Evolutionary conservation across 2,888 invertebrate species (phyloP).

Genomic region (Ashinkailepas kermadecensis): DNA sequence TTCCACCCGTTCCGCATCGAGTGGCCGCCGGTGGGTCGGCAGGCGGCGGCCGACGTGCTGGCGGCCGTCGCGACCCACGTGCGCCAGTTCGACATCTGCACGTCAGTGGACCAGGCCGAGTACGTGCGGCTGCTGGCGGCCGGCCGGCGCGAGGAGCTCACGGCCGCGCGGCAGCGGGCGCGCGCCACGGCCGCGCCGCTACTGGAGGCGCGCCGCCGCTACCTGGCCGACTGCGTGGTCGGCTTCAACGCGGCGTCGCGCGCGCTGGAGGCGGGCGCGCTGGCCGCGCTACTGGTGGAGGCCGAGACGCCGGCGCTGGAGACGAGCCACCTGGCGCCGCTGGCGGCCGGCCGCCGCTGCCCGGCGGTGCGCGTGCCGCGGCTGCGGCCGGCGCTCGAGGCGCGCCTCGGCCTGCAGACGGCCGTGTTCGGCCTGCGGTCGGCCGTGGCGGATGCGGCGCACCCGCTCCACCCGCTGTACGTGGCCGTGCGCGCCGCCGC

Average conservation of each 20-base stretch:
- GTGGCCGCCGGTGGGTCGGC: conserved; percentile 26
- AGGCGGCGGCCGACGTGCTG: conserved; percentile 20
- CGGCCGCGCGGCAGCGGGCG: background rate
- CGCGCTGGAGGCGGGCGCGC: conserved; percentile 27
- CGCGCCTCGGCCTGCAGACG: background rate
- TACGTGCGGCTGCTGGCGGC: conserved; percentile 26
- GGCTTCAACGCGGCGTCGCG: conserved; percentile 33
- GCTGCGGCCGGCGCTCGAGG: background rate
- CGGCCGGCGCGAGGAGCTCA: conserved; percentile 17
- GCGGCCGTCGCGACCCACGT: conserved; percentile 16
- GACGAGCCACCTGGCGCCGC: conserved; percentile 8
- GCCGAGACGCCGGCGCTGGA: conserved; percentile 25
- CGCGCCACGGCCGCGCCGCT: background rate
- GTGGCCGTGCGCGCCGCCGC: background rate
- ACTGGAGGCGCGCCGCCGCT: background rate
- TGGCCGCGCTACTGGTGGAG: conserved; percentile 30
- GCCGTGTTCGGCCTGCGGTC: background rate
- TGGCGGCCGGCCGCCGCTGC: conserved; percentile 3
- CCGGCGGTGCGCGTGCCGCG: conserved; percentile 6
- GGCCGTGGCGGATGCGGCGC: background rate
- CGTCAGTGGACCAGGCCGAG: conserved; percentile 25
- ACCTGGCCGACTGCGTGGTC: conserved; percentile 26
- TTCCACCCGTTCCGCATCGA: conserved; percentile 30
- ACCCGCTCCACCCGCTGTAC: background rate
- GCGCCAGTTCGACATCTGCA: conserved; percentile 16